Evolutionary conservation across 2,797 vertebrate species (phyloP).

Genomic region (Anas georgica): DNA sequence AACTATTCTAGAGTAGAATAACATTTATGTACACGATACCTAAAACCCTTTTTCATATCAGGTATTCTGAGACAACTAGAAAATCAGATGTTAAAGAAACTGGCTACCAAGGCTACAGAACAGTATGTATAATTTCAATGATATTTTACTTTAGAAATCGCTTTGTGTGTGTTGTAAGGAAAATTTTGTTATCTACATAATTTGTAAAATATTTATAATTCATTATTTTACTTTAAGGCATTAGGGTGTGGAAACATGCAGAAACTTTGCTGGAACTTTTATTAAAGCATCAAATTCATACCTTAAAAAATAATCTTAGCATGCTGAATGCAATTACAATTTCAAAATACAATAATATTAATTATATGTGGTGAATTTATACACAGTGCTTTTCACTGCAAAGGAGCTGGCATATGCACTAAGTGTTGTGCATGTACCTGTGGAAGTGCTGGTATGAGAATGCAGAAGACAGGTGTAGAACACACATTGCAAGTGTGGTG

Average conservation of each 20-base stretch:
- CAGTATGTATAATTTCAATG: background rate
- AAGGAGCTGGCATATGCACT: background rate
- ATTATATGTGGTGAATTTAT: background rate
- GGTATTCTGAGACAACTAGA: background rate
- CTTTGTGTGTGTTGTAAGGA: background rate
- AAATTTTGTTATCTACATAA: background rate
- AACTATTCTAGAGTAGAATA: background rate
- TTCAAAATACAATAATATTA: background rate
- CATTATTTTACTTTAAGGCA: background rate
- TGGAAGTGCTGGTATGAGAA: background rate
- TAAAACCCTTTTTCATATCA: background rate
- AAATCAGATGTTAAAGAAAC: background rate
- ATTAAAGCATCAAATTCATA: background rate
- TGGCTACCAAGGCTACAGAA: background rate
- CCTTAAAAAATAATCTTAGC: background rate
- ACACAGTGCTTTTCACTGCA: background rate
- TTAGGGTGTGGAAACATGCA: background rate
- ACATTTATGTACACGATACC: background rate
- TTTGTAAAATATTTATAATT: background rate
- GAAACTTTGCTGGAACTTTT: background rate
- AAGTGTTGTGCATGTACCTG: rapidly evolving
- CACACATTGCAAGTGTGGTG: background rate
- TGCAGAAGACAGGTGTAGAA: background rate
- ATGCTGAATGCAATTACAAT: background rate
- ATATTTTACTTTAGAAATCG: background rate